Evolutionary conservation across 2,113 vertebrate genomes (phyloP), one percentile per base, ranked within the genome.

Genomic region (Hymenochirus boettgeri): DNA sequence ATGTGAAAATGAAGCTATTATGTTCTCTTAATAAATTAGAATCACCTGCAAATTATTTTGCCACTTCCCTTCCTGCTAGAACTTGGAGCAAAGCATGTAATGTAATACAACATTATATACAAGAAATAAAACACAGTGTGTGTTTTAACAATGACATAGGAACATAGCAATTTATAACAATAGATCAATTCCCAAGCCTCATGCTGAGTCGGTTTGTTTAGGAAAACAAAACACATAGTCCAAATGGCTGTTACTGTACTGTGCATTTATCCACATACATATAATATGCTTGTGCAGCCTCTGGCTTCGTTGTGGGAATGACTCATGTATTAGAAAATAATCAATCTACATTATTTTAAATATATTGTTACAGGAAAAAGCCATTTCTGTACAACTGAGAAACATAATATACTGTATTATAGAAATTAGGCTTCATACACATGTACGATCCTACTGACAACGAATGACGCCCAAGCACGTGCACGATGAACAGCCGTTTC

Each of bases 51-150:
- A 60, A 47, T 60, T 60, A 35, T 45, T 67, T 48, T 60, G 33
- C 37, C 31, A 59, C 47, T 60, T 69, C 57, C 65, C 35, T 60
- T 53, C 31, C 50, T 67, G 56, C 45, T 42, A n/a, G 39, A 15
- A 13, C 39, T 53, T 9, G 15, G 23, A 69, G 46, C 52, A 33
- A 59, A 59, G 17, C 35, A 60, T 22, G 31, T 60, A 52, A 45
- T 52, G 31, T 42, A 60, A 69, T 25, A 37, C 57, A 53, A 50
- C 56, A 25, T 69, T 53, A 69, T 60, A 69, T 25, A 69, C 52
- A 60, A 69, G 56, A 69, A 60, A 69, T 69, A 39, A 57, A 60
- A 59, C 64, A 58, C 23, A 45, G 57, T 69, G 55, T 59, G 33
- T 66, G 21, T 53, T 60, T 69, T 69, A 53, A 69, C 52, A 57